These are phyloP conservation scores for Paramormyrops hopkinsi DNA, from an alignment of 2,797 vertebrate species.

Conservation along the genomic window DNA sequence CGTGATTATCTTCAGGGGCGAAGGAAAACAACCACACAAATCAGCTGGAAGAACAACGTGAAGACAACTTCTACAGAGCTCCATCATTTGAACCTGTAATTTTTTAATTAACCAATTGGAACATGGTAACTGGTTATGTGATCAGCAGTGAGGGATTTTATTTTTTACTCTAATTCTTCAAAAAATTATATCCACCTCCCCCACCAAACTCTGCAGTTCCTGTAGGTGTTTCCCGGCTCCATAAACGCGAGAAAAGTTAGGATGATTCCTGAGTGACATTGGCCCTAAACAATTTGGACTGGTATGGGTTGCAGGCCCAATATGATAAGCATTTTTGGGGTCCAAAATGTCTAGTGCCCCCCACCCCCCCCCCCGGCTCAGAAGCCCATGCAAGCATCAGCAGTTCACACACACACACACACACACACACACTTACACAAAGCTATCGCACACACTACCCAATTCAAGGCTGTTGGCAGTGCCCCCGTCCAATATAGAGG, in stretches of 20 bases:
- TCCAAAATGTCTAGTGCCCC: not conserved
- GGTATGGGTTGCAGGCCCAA: not conserved
- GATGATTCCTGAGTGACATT: not conserved
- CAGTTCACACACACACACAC: not conserved
- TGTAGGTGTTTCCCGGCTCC: not conserved
- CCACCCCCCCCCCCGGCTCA: not conserved
- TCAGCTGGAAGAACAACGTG: not conserved
- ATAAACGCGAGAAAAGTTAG: not conserved
- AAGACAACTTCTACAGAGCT: not conserved
- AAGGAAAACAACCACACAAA: not conserved
- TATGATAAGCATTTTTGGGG: not conserved
- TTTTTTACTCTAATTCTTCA: not conserved
- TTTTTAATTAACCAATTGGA: not conserved
- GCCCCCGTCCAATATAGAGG: constrained; percentile 44
- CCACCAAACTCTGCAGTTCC: not conserved
- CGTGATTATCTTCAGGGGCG: not conserved
- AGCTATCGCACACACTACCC: constrained; percentile 26
- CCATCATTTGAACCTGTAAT: not conserved
- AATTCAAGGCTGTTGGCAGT: constrained; percentile 54
- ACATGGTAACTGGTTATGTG: not conserved
- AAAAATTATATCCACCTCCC: not conserved
- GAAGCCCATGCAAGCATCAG: not conserved
- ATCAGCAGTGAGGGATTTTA: not conserved
- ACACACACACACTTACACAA: not conserved
- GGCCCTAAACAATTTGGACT: not conserved